Evolutionary conservation across 2,113 vertebrate genomes (phyloP).

Genomic region (Amblyopsis rosae): DNA sequence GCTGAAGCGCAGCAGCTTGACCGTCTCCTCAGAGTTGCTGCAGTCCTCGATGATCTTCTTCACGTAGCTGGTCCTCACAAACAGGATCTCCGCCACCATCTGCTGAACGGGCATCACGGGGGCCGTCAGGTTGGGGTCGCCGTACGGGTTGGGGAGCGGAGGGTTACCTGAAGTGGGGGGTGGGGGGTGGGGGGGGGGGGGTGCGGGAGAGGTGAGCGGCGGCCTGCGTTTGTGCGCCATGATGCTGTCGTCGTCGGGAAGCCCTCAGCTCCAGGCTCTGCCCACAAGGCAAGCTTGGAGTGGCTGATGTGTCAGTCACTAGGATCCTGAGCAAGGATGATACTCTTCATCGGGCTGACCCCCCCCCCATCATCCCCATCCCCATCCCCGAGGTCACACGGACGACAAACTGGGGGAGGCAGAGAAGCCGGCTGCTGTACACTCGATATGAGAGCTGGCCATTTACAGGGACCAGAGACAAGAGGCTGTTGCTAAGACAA

Average conservation of each 20-base stretch:
- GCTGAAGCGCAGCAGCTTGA: slow-evolving; percentile 97
- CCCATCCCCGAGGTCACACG: too few relatives aligned
- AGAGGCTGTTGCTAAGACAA: too few relatives aligned
- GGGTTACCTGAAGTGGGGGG: slow-evolving; percentile 85
- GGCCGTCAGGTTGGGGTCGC: slow-evolving; percentile 93
- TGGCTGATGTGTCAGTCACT: slow-evolving; percentile 72
- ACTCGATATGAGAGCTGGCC: too few relatives aligned
- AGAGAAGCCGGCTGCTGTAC: too few relatives aligned
- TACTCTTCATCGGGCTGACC: slow-evolving; percentile 64
- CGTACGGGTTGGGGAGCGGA: slow-evolving; percentile 93
- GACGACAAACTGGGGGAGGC: too few relatives aligned
- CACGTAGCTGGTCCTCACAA: slow-evolving; percentile 98
- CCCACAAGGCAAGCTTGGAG: slow-evolving; percentile 57
- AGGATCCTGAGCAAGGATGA: slow-evolving; percentile 76
- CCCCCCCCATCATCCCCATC: too few relatives aligned
- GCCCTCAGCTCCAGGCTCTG: slow-evolving; percentile 72
- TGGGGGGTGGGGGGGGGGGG: slow-evolving; percentile 5
- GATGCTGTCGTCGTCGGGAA: not conserved
- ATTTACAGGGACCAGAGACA: too few relatives aligned
- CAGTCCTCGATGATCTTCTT: slow-evolving; percentile 99
- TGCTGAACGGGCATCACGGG: slow-evolving; percentile 98
- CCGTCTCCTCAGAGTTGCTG: slow-evolving; percentile 98
- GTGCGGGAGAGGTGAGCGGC: not conserved
- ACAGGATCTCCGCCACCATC: slow-evolving; percentile 95
- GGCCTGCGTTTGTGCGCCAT: not conserved